phyloP scores from a whole-genome alignment of 2,797 vertebrate species.

The Spinus pinus region DNA sequence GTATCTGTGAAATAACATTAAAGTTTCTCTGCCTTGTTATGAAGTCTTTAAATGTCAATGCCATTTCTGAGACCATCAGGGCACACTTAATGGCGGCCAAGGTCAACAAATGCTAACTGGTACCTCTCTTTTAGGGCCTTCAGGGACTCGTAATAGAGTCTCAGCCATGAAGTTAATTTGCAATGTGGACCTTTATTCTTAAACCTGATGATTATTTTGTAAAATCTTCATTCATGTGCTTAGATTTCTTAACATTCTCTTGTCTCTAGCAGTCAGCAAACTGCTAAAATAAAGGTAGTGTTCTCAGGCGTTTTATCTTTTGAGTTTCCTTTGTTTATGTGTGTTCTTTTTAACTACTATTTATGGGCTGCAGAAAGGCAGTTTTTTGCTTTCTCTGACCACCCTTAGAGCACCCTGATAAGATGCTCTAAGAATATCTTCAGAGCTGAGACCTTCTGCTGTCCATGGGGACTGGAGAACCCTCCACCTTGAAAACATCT shows the following conservation, averaged over 20 bases:
- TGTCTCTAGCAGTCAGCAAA: background rate
- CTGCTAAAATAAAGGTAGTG: background rate
- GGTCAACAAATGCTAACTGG: slow-evolving; percentile 66
- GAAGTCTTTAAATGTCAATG: slow-evolving; percentile 68
- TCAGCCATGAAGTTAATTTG: slow-evolving; percentile 59
- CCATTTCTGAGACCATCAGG: slow-evolving; percentile 61
- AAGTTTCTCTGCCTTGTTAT: slow-evolving; percentile 63
- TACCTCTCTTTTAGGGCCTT: slow-evolving; percentile 52
- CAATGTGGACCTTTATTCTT: slow-evolving; percentile 40
- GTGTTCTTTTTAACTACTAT: background rate
- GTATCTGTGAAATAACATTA: slow-evolving; percentile 65
- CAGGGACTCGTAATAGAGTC: slow-evolving; percentile 54
- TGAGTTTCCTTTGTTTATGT: background rate
- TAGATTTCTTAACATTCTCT: slow-evolving; percentile 25
- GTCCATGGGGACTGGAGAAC: background rate
- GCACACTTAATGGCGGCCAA: slow-evolving; percentile 44
- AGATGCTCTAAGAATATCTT: background rate
- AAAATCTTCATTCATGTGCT: background rate
- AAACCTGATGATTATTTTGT: slow-evolving; percentile 50
- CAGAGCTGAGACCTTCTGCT: background rate
- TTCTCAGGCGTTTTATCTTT: background rate
- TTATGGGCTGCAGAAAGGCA: background rate
- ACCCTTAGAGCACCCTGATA: background rate
- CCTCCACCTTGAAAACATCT: background rate
- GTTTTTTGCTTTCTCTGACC: background rate